These are phyloP conservation scores for Archaeoteleia sp. DNA, from an alignment of 2,888 invertebrate genomes.

Conservation along the genomic window DNA sequence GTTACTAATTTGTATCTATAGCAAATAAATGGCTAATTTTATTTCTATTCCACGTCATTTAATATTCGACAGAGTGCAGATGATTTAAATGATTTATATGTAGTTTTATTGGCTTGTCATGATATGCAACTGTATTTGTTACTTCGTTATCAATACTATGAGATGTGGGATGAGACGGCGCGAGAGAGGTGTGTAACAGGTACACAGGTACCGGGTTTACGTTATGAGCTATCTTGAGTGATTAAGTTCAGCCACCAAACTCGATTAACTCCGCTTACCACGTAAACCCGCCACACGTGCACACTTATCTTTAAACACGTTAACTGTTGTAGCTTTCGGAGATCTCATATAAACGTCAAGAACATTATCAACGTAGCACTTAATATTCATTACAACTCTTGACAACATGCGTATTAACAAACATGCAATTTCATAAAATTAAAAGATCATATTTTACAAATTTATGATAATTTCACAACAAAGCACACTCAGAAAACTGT, in stretches of 20 bases:
- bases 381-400: conserved; percentile 38
- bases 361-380: conserved; percentile 39
- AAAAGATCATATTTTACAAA: not conserved
- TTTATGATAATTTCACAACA: no score
- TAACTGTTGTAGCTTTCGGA: conserved; percentile 38
- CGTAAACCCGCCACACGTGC: conserved; percentile 46
- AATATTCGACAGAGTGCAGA: no score
- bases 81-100: no score
- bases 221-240: conserved; percentile 57
- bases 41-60: no score
- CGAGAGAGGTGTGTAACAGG: conserved; percentile 35
- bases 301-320: conserved; percentile 45
- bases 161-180: conserved; percentile 18
- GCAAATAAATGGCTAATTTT: no score
- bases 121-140: no score
- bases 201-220: conserved; percentile 51
- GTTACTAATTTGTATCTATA: no score
- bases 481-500: no score
- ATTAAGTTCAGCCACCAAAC: conserved; percentile 53
- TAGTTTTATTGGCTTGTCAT: not conserved
- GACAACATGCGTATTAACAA: conserved; percentile 17
- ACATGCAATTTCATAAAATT: not conserved
- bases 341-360: conserved; percentile 37
- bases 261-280: conserved; percentile 54
- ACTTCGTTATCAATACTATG: no score